Evolutionary conservation across 2,888 invertebrate species (phyloP).

Genomic region (Leptinotarsa peninsularis): DNA sequence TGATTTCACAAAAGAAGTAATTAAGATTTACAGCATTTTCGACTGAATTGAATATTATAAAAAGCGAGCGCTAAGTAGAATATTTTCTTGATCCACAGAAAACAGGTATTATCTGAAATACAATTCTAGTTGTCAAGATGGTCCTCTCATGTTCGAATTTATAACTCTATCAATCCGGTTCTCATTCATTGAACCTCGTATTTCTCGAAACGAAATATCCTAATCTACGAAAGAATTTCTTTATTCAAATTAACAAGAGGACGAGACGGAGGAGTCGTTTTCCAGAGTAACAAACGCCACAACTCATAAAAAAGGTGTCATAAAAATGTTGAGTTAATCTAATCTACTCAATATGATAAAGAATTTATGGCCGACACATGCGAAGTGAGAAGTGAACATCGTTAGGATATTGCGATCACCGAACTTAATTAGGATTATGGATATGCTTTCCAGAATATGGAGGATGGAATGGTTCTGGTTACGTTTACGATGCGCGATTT

Average conservation of each 20-base stretch:
- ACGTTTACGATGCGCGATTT: background rate
- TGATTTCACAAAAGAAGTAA: background rate
- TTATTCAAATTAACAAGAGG: slow-evolving; percentile 5
- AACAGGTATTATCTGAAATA: background rate
- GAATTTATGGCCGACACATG: slow-evolving; percentile 24
- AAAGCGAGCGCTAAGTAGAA: background rate
- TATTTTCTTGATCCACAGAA: background rate
- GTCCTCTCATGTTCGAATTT: background rate
- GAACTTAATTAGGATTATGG: slow-evolving; percentile 21
- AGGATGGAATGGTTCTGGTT: background rate
- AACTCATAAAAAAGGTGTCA: slow-evolving; percentile 20
- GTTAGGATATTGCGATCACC: slow-evolving; percentile 18
- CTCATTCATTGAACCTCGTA: background rate
- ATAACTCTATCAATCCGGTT: slow-evolving; percentile 15
- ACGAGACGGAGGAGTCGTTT: background rate
- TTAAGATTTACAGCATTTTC: background rate
- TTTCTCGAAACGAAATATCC: background rate
- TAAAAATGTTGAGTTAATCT: slow-evolving; percentile 24
- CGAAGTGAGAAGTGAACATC: slow-evolving; percentile 20
- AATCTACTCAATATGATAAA: slow-evolving; percentile 14
- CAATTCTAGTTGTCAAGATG: slow-evolving; percentile 6
- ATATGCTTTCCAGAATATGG: slow-evolving; percentile 10
- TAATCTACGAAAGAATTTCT: slow-evolving; percentile 10
- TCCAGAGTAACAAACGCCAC: background rate
- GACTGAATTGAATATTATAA: background rate